Evolutionary conservation across 2,888 invertebrate species (phyloP).

Genomic region (Andrena minutula): DNA sequence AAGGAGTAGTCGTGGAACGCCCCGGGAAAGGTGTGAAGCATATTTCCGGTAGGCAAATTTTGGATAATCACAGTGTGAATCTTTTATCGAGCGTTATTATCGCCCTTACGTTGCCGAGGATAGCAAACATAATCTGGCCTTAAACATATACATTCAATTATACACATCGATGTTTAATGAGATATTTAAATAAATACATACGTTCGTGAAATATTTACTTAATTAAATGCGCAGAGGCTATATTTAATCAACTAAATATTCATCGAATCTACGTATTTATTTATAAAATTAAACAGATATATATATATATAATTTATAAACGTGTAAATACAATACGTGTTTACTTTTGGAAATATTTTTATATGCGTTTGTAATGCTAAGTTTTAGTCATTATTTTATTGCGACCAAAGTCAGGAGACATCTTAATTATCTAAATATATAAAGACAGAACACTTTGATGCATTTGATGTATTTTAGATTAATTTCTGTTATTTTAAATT

Average conservation of each 20-base stretch:
- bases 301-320: not conserved
- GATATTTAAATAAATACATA: constrained; percentile 4
- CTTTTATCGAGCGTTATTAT: constrained; percentile 92
- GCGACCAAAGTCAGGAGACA: not conserved
- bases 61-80: constrained; percentile 96
- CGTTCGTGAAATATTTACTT: constrained; percentile 3
- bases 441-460: not conserved
- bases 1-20: constrained; percentile 90
- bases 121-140: constrained; percentile 88
- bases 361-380: not conserved
- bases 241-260: not conserved
- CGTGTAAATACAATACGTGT: not conserved
- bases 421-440: not conserved
- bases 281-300: constrained; percentile 4
- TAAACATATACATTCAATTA: constrained; percentile 25
- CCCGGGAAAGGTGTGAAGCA: constrained; percentile 90
- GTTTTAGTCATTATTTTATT: constrained; percentile 1
- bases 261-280: constrained; percentile 4
- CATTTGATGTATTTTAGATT: not conserved
- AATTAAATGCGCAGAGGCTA: not conserved
- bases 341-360: not conserved
- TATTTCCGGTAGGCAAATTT: constrained; percentile 90
- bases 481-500: not conserved
- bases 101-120: constrained; percentile 89
- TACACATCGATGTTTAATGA: not conserved